phyloP scores from a whole-genome alignment of 2,113 vertebrate genomes.

The Petrocephalus microphthalmus region DNA sequence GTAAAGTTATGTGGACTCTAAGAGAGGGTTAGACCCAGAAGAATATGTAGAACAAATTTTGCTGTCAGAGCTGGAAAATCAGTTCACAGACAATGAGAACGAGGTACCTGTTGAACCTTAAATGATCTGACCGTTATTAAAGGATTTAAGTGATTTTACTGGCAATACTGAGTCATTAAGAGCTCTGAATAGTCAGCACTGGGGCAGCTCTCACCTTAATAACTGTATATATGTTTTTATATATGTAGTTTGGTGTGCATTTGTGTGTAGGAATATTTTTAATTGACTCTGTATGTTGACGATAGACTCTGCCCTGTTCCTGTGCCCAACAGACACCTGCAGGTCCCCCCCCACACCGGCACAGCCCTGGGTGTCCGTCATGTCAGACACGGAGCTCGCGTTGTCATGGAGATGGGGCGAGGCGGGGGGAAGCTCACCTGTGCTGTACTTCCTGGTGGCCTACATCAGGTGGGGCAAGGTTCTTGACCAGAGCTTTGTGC shows the following conservation, averaged over 20 bases:
- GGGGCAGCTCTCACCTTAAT: background rate
- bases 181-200: background rate
- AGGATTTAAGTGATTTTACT: background rate
- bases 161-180: background rate
- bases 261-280: background rate
- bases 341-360: conserved; percentile 73
- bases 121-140: background rate
- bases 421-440: conserved; percentile 69
- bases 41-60: background rate
- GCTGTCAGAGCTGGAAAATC: background rate
- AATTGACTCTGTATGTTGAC: background rate
- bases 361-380: conserved; percentile 68
- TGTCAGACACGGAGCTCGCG: conserved; percentile 86
- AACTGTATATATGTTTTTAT: background rate
- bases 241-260: background rate
- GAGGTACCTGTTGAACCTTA: background rate
- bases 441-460: conserved; percentile 79
- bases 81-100: background rate
- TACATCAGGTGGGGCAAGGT: conserved; percentile 72
- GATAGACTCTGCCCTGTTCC: background rate
- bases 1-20: background rate
- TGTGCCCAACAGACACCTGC: conserved; percentile 67
- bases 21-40: background rate
- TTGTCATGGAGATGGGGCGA: conserved; percentile 81
- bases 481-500: background rate